A percentile compares a stretch with the other conserved stretches of the same genome.
These are phyloP conservation scores for Telmatherina bonti DNA, from an alignment of 2,797 vertebrate genomes.

Conservation along the genomic window DNA sequence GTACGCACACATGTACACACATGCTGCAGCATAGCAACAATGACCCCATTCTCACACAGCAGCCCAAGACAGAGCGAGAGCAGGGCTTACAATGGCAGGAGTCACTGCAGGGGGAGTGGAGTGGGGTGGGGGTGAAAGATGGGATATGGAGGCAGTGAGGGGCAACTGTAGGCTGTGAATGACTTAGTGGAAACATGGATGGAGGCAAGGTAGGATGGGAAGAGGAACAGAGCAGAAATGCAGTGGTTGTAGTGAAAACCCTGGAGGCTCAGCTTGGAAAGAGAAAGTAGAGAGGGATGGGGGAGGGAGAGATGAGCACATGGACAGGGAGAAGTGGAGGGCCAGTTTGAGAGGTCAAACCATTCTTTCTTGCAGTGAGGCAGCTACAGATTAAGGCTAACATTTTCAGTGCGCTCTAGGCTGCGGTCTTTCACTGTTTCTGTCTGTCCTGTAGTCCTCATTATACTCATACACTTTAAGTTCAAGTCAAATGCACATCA, in stretches of 20 bases:
- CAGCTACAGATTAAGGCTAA: conserved; percentile 55
- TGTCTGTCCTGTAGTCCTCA: conserved; percentile 24
- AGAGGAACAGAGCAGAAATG: conserved; percentile 56
- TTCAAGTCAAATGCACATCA: conserved; percentile 28
- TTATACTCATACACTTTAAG: conserved; percentile 40
- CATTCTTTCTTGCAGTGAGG: conserved; percentile 40
- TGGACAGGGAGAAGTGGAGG: conserved; percentile 36
- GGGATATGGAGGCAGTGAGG: conserved; percentile 49
- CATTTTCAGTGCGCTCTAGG: conserved; percentile 30
- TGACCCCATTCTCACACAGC: conserved; percentile 83
- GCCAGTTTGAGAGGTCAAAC: conserved; percentile 62
- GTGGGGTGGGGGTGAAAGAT: conserved; percentile 41
- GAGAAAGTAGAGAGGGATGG: conserved; percentile 54
- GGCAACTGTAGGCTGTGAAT: conserved; percentile 61
- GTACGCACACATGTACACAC: conserved; percentile 32
- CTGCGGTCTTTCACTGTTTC: conserved; percentile 22
- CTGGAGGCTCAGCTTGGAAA: conserved; percentile 64
- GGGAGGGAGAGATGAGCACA: conserved; percentile 41
- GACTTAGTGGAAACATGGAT: conserved; percentile 60
- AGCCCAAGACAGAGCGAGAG: conserved; percentile 77
- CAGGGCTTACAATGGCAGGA: conserved; percentile 78
- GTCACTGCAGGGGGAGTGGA: conserved; percentile 61
- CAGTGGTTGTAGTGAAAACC: conserved; percentile 60
- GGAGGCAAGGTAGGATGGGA: conserved; percentile 56
- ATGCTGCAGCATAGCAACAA: conserved; percentile 76